Evolutionary conservation across 2,113 vertebrate genomes (phyloP), one percentile per base, ranked within the genome.

Genomic region (Gnathonemus longibarbis): DNA sequence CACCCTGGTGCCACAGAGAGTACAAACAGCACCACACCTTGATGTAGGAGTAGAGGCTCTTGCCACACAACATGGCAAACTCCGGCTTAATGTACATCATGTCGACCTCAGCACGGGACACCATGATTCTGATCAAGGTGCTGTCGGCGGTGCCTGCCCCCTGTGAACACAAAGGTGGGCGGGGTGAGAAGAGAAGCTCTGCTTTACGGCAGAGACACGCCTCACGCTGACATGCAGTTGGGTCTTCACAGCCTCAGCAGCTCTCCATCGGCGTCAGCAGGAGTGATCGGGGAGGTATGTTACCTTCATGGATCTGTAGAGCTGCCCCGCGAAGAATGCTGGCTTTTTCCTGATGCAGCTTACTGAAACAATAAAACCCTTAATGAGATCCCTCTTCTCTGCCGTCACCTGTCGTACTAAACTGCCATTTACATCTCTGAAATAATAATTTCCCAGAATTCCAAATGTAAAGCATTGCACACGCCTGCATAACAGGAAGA

Each of bases 291-390:
- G 19, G 24, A 19, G 8, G 31, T 0, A 11, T 27, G n/a, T 97
- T 96, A 99, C 98, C 97, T 99, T 99, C 98, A 99, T 99, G 80
- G 98, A 99, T 94, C 97, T 98, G 93, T 98, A 98, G 80, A 99
- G 91, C 42, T 97, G 95, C 91, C 98, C 98, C 45, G 98, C 98
- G 94, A 99, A 99, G 94, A 98, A 99, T 0, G 95, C 96, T 0
- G 95, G 94, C 91, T 95, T 98, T 91, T 93, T 97, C 92, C 93
- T 95, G 46, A 97, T 0, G 92, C 97, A 97, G 90, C 97, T 98
- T 11, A 99, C 98, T 99, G 95, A 6, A 92, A 70, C 77, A 91
- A 88, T 53, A 52, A 91, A 84, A 35, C 2, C 27, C 24, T 8
- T 45, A 27, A 42, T 48, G 8, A 62, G 27, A 31, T 2, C 5